Conservation (phyloP, 2,113 vertebrate species). For the Chionomys nivalis region DNA sequence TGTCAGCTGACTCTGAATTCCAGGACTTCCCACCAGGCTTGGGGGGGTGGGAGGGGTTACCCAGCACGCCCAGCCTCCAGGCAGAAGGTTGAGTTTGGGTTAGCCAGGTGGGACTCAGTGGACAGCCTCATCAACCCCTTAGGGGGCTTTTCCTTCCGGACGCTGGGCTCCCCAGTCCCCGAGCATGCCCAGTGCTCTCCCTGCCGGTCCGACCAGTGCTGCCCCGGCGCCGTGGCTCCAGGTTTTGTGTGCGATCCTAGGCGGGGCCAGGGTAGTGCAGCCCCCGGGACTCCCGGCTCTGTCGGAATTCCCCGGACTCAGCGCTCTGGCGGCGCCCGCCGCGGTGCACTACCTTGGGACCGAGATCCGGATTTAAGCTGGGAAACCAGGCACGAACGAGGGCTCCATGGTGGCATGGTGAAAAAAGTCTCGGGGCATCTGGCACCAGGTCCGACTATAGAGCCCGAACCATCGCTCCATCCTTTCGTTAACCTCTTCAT, state of each 20-base stretch:
- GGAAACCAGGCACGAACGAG: neutral
- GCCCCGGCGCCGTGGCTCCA: neutral
- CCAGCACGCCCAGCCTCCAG: neutral
- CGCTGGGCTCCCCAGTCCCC: neutral
- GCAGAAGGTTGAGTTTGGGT: fast-evolving
- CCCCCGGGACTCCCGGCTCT: neutral
- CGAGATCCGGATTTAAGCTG: neutral
- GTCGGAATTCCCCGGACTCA: constrained; percentile 11
- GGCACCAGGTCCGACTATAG: neutral
- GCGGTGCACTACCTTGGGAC: neutral
- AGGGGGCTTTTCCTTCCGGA: neutral
- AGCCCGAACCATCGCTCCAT: neutral
- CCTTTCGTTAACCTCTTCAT: neutral
- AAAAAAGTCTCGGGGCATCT: neutral
- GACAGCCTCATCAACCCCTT: fast-evolving
- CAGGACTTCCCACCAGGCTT: neutral
- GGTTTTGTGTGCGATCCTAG: constrained; percentile 58
- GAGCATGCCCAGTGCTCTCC: constrained; percentile 76
- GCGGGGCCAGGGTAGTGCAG: neutral
- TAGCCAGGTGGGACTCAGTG: fast-evolving
- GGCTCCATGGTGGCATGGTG: neutral
- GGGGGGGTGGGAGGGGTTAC: neutral
- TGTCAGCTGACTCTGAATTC: neutral
- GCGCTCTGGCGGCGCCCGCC: fast-evolving
- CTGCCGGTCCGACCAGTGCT: neutral